A percentile compares a stretch with the other conserved stretches of the same genome.
Evolutionary conservation across 1,140 invertebrate genomes (phyloP).

Genomic region (Trachymyrmex cornetzi): DNA sequence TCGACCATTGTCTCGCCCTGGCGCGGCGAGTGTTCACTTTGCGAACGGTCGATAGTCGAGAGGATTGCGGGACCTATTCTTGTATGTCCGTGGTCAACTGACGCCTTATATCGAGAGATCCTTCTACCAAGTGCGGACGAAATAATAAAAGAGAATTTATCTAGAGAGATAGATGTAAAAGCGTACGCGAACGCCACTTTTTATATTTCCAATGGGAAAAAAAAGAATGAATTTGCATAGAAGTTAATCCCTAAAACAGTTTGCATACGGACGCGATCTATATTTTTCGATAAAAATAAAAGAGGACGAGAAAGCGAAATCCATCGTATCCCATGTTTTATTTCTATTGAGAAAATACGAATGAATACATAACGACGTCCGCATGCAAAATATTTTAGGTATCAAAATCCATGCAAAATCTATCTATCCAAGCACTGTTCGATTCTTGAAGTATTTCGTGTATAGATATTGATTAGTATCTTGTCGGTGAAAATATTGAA

Average conservation of each 20-base stretch:
- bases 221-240: constrained; percentile 23
- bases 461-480: background rate
- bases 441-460: constrained; percentile 16
- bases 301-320: constrained; percentile 17
- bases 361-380: constrained; percentile 24
- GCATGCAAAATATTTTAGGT: constrained; percentile 26
- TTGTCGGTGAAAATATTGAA: constrained; percentile 21
- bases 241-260: constrained; percentile 48
- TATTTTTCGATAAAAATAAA: constrained; percentile 42
- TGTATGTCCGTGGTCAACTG: constrained; percentile 26
- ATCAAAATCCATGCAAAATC: constrained; percentile 21
- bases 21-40: constrained; percentile 51
- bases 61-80: constrained; percentile 24
- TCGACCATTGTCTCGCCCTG: constrained; percentile 27
- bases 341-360: constrained; percentile 42
- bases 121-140: background rate
- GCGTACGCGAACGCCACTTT: background rate
- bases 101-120: constrained; percentile 33
- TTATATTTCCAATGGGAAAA: background rate
- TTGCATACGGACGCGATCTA: constrained; percentile 40
- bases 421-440: background rate
- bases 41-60: constrained; percentile 21
- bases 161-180: constrained; percentile 31
- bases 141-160: constrained; percentile 18
- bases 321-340: constrained; percentile 8